Base-by-base conservation (phyloP, 2,113 vertebrate species). In the Dicentrarchus labrax region DNA sequence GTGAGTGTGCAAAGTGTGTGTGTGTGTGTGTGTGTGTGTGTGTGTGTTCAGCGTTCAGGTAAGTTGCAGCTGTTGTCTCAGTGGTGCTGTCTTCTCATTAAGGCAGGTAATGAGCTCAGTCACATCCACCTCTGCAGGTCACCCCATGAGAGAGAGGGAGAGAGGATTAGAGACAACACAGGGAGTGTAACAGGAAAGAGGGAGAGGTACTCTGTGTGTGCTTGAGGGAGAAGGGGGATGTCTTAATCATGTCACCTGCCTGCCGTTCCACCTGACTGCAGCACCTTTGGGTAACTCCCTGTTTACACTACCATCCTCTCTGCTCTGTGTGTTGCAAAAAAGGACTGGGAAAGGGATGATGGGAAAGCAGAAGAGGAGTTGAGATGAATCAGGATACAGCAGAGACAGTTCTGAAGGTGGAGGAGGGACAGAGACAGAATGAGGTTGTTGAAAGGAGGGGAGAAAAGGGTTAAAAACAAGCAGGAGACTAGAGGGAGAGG, bases 61-160 rank as follows among this genome's bases (percentile, higher is more conserved):
- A 90, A 85, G 86, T 82, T 91, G 92, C 90, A 87, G 88, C 92
- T 87, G 89, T 89, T 83, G 91, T 92, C 92, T 93, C 92, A 38
- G 88, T 90, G 89, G 92, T 90, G 74, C 90, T 91, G 90, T 92
- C 92, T 94, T 92, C 93, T 94, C 92, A 94, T 94, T 94, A 94
- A 93, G 79, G 86, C 86, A 89, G 90, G 91, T 94, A 94, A 94
- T 94, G 92, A 94, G 92, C 91, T 91, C 91, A 88, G 90, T 91
- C 92, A 92, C 92, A 87, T 92, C 88, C 89, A 90, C 91, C 90
- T 84, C 88, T 82, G 88, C 87, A 89, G 92, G 93, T 94, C 92
- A 92, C 80, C 90, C 90, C 93, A 93, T 74, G 67, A 83, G 91
- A 92, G 91, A 80, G 77, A 60, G 43, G 43, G 61, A 68, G 85